Base-by-base conservation (phyloP, 2,888 invertebrate genomes). In the Macrophya annulata region DNA sequence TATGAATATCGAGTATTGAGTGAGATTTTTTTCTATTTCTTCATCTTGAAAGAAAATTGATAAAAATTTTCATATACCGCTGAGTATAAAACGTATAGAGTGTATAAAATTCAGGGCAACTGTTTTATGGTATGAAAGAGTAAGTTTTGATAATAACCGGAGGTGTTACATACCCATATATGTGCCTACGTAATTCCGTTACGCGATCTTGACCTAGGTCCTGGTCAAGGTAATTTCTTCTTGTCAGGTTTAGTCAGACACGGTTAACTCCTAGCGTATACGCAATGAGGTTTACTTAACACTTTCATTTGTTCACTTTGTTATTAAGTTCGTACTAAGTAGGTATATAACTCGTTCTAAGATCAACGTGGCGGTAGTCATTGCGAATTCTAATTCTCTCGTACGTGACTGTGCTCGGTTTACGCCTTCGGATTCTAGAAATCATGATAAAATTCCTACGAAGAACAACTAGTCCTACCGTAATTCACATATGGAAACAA, bases 161-260 rank as follows among this genome's bases (percentile, higher is more conserved):
- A 68, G 21, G 74, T 74, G 74, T 74, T 45, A 74, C 74, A 43
- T 74, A 21, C 3, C 1, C 43, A 37, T 37, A 17, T 40, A 71
- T 43, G n/a, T 40, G 21, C 37, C n/a, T 62, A 21, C 43, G 62
- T 59, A 62, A 81, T 83, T 83, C 68, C 83, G 83, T 83, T 83
- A 71, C 68, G 68, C 71, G 48, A 83, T 68, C 68, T 83, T 71
- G 83, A 83, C 83, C 83, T 51, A 68, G 65, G 83, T 83, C 83
- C 71, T 83, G 83, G 83, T 83, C 82, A 68, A 83, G 82, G 82
- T 83, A 31, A 55, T 17, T 62, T 81, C 43, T 62, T 81, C 51
- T 25, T 37, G 43, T 62, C 81, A 81, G 81, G 81, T 81, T 81
- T 77, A 55, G 77, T 31, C n/a, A 37, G 43, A 77, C 72, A 77